Evolutionary conservation across 2,888 invertebrate species (phyloP).

Genomic region (Yponomeuta plumbellus): DNA sequence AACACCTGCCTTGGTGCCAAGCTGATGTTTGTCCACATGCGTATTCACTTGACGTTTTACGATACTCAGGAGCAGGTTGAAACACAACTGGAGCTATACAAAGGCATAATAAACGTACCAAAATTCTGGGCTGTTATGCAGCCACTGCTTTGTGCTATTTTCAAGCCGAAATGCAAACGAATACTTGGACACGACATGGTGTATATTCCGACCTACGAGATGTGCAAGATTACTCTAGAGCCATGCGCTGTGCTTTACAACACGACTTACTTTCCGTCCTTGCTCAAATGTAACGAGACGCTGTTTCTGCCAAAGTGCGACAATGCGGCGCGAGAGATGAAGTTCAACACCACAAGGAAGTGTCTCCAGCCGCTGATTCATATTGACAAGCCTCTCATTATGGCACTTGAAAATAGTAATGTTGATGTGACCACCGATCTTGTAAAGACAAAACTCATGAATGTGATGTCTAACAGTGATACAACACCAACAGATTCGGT

Average conservation of each 20-base stretch:
- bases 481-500: too few species aligned
- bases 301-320: conserved; percentile 88
- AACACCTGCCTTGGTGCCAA: conserved; percentile 86
- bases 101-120: conserved; percentile 88
- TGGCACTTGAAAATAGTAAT: too few species aligned
- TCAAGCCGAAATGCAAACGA: conserved; percentile 92
- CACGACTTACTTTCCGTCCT: conserved; percentile 89
- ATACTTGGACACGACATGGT: conserved; percentile 80
- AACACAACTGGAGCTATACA: conserved; percentile 83
- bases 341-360: conserved; percentile 89
- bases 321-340: conserved; percentile 86
- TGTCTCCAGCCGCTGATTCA: conserved; percentile 90
- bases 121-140: conserved; percentile 97
- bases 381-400: conserved; percentile 84
- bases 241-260: conserved; percentile 92
- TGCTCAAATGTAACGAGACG: conserved; percentile 88
- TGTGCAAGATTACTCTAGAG: conserved; percentile 91
- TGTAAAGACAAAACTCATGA: too few species aligned
- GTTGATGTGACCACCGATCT: too few species aligned
- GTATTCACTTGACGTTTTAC: conserved; percentile 84
- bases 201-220: conserved; percentile 90
- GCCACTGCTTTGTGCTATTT: conserved; percentile 95
- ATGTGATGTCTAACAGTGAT: too few species aligned
- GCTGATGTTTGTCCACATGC: conserved; percentile 86
- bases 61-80: conserved; percentile 80